These are phyloP conservation scores for Lutjanus argentimaculatus DNA, from an alignment of 2,797 vertebrate species.

Conservation along the genomic window DNA sequence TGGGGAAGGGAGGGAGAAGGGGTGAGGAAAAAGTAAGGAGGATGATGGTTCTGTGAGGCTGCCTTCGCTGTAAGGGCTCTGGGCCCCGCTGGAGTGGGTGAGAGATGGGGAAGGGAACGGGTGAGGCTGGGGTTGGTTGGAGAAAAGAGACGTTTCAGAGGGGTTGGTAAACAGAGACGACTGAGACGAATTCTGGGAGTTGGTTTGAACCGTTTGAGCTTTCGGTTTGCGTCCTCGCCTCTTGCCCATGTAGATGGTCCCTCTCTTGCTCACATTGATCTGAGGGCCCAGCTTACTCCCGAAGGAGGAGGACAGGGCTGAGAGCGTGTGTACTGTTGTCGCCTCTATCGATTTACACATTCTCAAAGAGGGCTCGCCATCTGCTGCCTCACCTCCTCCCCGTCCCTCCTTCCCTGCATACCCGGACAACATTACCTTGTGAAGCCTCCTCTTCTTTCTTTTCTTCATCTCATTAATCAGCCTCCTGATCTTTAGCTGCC, in stretches of 20 bases:
- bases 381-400: slow-evolving; percentile 51
- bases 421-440: slow-evolving; percentile 91
- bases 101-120: slow-evolving; percentile 92
- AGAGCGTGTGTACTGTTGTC: slow-evolving; percentile 84
- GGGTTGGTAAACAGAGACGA: slow-evolving; percentile 72
- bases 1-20: slow-evolving; percentile 83
- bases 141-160: slow-evolving; percentile 79
- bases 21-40: slow-evolving; percentile 78
- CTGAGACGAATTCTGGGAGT: slow-evolving; percentile 61
- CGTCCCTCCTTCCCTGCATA: slow-evolving; percentile 72
- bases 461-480: slow-evolving; percentile 98
- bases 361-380: slow-evolving; percentile 64
- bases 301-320: slow-evolving; percentile 95
- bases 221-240: slow-evolving; percentile 97
- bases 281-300: slow-evolving; percentile 95
- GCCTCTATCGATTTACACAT: slow-evolving; percentile 73
- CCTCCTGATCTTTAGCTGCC: slow-evolving; percentile 94
- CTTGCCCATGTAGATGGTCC: slow-evolving; percentile 99
- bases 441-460: slow-evolving; percentile 94
- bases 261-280: slow-evolving; percentile 99
- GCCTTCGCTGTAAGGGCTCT: slow-evolving; percentile 94
- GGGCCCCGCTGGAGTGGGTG: slow-evolving; percentile 91
- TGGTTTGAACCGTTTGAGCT: slow-evolving; percentile 70
- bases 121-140: slow-evolving; percentile 85
- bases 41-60: slow-evolving; percentile 92